Conservation (phyloP, 2,113 vertebrate genomes). For the Dermatemys mawii region DNA sequence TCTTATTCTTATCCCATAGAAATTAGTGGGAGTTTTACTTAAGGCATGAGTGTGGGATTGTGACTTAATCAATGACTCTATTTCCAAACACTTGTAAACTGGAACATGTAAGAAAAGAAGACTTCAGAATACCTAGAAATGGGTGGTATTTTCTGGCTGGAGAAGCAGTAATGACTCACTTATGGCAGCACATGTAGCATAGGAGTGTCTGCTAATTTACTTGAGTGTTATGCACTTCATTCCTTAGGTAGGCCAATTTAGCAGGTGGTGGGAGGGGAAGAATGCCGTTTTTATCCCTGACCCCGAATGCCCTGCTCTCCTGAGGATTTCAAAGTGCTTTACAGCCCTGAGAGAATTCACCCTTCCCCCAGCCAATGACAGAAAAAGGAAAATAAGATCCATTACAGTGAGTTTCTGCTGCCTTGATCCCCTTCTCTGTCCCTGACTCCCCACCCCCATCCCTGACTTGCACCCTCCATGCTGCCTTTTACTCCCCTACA, state of each 20-base stretch:
- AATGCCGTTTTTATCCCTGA: not conserved
- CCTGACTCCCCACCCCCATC: not conserved
- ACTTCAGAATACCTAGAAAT: conserved; percentile 34
- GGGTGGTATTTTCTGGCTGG: not conserved
- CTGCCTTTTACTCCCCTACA: not conserved
- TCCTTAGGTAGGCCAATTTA: not conserved
- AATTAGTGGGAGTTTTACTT: not conserved
- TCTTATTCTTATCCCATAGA: not conserved
- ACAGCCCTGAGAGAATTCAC: not conserved
- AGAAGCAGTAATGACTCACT: not conserved
- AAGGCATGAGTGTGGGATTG: not conserved
- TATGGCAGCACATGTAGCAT: not conserved
- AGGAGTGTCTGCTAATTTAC: not conserved
- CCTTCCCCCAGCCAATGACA: not conserved
- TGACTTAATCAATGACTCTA: not conserved
- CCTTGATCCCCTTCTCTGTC: not conserved
- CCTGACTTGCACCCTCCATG: not conserved
- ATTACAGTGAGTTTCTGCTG: not conserved
- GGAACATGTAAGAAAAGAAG: not conserved
- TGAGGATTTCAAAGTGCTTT: not conserved
- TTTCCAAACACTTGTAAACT: not conserved
- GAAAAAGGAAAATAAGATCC: not conserved
- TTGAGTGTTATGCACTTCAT: not conserved
- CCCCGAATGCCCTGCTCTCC: not conserved
- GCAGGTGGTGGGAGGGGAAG: not conserved